Evolutionary conservation across 1,140 invertebrate genomes (phyloP).

Genomic region (Sminthurinus signatus): DNA sequence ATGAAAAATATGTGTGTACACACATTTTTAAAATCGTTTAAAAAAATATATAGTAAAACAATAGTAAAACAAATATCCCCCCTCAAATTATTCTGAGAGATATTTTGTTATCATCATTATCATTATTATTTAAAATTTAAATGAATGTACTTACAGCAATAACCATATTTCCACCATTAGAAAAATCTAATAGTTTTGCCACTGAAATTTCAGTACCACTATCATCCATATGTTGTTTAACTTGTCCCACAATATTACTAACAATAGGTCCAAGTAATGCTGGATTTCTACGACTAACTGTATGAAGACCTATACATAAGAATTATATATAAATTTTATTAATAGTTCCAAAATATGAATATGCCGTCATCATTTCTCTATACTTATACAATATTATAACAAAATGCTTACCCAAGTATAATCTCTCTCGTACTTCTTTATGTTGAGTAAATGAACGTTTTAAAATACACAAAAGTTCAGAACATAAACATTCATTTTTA

Average conservation of each 20-base stretch:
- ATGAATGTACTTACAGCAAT: background rate
- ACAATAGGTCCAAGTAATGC: constrained; percentile 23
- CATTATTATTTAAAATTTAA: no score
- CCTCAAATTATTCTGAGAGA: no score
- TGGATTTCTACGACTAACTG: constrained; percentile 20
- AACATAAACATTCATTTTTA: constrained; percentile 25
- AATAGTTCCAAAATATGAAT: no score
- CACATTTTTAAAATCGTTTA: no score
- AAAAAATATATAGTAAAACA: background rate
- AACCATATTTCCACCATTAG: no score
- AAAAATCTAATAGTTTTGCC: background rate
- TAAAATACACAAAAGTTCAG: constrained; percentile 27
- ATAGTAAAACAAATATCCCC: background rate
- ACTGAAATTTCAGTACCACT: background rate
- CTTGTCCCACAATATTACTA: constrained; percentile 12
- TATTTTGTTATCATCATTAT: no score
- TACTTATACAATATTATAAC: no score
- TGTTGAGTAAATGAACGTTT: constrained; percentile 30
- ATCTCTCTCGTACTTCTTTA: constrained; percentile 23
- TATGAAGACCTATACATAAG: constrained; percentile 15
- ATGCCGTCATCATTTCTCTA: no score
- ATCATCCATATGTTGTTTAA: constrained; percentile 14
- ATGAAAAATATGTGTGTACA: constrained; percentile 2
- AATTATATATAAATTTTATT: no score
- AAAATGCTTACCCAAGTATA: constrained; percentile 33